Evolutionary conservation across 1,140 invertebrate species (phyloP), one percentile per base, ranked within the genome.

Genomic region (Pinna nobilis): DNA sequence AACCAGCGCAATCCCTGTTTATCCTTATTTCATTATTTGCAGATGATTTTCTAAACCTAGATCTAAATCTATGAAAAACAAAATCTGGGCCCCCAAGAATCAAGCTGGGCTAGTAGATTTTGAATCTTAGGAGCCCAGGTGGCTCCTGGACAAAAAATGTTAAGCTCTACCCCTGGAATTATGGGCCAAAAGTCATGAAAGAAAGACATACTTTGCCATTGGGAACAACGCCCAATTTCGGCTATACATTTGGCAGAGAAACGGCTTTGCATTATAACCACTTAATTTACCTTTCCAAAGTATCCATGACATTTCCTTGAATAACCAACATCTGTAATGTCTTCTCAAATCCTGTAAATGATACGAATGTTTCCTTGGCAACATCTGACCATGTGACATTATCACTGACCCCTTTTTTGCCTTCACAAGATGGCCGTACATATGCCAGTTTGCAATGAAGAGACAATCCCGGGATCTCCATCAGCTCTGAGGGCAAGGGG

Each of bases 401-500:
- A 11, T 41, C 39, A 18, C 35, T 60, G n/a, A 33, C 20, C 32
- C 25, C 35, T 47, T 32, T 44, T 13, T 28, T 65, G 30, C 30
- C 13, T 9, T 60, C 41, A n/a, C n/a, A n/a, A 18, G n/a, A 20
- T 9, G 78, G 81, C 37, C 37, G 63, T 7, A 77, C 50, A 25
- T 70, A 71, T 13, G 78, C 71, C 47, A 82, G 61, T 15, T 64
- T 64, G 51, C 76, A 78, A 49, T 76, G 70, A 11, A 82, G 2
- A 15, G 81, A 76, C 23, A 78, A 53, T 2, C 76, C 67, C 15
- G 73, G 73, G 6, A 78, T 55, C 7, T 59, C 49, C 13, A 33
- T 37, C 35, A 70, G 73, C 30, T 78, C 70, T 2, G 65, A 28
- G 0, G 81, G 76, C 15, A 82, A 59, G 0, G 76, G 74, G 39